Evolutionary conservation across 1,140 invertebrate genomes (phyloP).

Genomic region (Lepidurus apus): DNA sequence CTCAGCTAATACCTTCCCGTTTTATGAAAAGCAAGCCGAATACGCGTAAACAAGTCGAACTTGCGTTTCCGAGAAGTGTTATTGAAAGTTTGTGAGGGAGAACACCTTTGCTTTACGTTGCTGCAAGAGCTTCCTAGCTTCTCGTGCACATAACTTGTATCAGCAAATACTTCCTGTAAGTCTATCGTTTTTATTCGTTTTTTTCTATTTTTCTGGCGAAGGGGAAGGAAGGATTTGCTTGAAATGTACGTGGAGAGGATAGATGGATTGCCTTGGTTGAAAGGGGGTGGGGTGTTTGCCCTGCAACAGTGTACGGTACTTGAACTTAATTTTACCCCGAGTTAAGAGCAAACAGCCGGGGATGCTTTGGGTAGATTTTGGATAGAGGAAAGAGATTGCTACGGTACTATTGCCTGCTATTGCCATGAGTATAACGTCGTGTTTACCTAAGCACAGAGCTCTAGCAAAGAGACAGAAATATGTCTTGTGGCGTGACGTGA

Average conservation of each 20-base stretch:
- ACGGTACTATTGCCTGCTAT: neutral
- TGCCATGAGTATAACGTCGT: neutral
- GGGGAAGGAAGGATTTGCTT: neutral
- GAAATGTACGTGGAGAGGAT: neutral
- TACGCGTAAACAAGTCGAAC: neutral
- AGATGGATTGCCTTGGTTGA: neutral
- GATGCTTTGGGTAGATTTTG: neutral
- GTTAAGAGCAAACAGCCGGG: neutral
- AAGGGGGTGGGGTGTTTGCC: neutral
- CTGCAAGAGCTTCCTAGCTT: neutral
- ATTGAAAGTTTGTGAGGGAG: neutral
- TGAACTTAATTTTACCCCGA: neutral
- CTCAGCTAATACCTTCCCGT: neutral
- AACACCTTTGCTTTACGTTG: neutral
- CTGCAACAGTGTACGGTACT: neutral
- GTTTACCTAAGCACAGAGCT: neutral
- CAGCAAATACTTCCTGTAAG: neutral
- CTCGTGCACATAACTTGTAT: neutral
- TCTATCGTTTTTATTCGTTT: neutral
- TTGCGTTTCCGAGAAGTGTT: neutral
- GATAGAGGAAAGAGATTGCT: neutral
- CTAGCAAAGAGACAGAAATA: neutral
- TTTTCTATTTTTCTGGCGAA: slow-evolving; percentile 6
- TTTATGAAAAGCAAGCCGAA: neutral
- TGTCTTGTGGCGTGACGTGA: neutral